Evolutionary conservation across 1,140 invertebrate species (phyloP).

Genomic region (Choristoneura fumiferana): DNA sequence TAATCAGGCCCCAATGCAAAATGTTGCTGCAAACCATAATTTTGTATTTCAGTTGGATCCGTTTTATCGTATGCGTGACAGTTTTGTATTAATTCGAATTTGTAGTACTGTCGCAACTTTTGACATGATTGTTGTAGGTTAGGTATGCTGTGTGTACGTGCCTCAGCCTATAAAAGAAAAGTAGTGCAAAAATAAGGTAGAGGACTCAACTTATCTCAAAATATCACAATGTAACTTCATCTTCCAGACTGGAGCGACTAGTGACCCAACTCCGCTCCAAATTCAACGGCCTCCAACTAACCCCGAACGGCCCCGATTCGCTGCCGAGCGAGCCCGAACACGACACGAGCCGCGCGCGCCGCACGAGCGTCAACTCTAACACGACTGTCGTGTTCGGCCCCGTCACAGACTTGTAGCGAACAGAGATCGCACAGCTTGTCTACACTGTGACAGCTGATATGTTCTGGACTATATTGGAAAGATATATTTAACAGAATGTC

Average conservation of each 20-base stretch:
- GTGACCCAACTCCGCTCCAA: slow-evolving; percentile 75
- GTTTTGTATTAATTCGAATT: too few species aligned
- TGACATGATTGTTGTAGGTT: too few species aligned
- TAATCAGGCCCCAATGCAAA: too few species aligned
- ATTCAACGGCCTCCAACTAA: slow-evolving; percentile 58
- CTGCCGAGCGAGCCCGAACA: slow-evolving; percentile 62
- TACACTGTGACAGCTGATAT: slow-evolving; percentile 43
- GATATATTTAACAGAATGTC: slow-evolving; percentile 16
- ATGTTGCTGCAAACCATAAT: too few species aligned
- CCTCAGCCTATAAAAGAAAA: too few species aligned
- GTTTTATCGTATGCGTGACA: too few species aligned
- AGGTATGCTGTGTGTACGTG: too few species aligned
- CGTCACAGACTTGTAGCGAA: slow-evolving; percentile 76
- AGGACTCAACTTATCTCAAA: too few species aligned
- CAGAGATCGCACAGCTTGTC: slow-evolving; percentile 37
- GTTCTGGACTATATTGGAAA: slow-evolving; percentile 44
- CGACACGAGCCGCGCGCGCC: slow-evolving; percentile 43
- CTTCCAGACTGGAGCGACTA: slow-evolving; percentile 71
- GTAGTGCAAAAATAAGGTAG: too few species aligned
- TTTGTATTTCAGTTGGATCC: too few species aligned
- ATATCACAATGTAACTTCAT: slow-evolving; percentile 30
- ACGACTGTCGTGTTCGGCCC: slow-evolving; percentile 70
- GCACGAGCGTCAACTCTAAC: slow-evolving; percentile 57
- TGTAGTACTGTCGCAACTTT: too few species aligned
- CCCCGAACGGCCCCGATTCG: slow-evolving; percentile 56